Evolutionary conservation across 2,113 vertebrate genomes (phyloP), one percentile per base, ranked within the genome.

Genomic region (Gallinago paraguaiae): DNA sequence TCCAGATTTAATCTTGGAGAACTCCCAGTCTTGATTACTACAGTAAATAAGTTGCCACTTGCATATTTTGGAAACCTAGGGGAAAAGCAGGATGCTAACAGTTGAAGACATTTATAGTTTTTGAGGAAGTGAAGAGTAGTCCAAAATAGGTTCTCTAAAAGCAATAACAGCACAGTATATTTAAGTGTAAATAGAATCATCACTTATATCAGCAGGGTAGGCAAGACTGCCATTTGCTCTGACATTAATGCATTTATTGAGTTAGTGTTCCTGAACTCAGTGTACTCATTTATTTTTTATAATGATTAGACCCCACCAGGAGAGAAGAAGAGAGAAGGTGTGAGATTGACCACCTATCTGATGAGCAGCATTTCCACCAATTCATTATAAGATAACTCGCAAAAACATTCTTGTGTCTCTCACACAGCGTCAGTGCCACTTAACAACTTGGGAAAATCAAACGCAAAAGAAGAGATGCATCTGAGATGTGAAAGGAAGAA

Each of bases 191-290:
- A 86, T 71, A 83, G 85, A 93, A 95, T 86, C 90, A 95, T 96
- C 56, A 86, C 76, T 93, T 83, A 6, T 41, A 94, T 68, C 93
- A 97, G 95, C 95, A 94, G 76, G 71, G 53, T 79, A 84, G 86
- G 53, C 37, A 72, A 91, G 72, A 41, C 69, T 91, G 77, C 48
- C 76, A 54, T 61, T 95, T 93, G 69, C 61, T 84, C 45, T 86
- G 77, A 90, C 88, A 79, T 93, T 91, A 92, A 92, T 61, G 65
- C 46, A 79, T 71, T 94, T 95, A 94, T 57, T 92, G 88, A 92
- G 79, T 84, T 90, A 92, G 80, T 94, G 80, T 37, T 87, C 80
- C 82, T 89, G 80, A 92, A 82, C 61, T 93, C 81, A 15, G 65
- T 61, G 45, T 11, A 46, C 83, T 86, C 24, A 92, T 93, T 93